These are phyloP conservation scores for Zeus faber DNA, from an alignment of 2,113 vertebrate genomes.

Conservation along the genomic window DNA sequence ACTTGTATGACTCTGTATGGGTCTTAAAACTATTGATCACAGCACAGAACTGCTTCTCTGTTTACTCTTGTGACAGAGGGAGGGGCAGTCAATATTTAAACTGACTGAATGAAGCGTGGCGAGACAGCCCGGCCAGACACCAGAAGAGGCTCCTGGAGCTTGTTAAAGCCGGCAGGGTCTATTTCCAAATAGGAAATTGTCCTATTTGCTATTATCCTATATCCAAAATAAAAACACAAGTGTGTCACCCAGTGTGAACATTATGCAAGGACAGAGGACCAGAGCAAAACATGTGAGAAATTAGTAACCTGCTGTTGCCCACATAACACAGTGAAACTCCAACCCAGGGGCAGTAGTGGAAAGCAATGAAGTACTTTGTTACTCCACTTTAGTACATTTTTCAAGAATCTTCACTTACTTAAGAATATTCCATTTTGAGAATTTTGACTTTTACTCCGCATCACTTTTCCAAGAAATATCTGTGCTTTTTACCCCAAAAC, in stretches of 20 bases:
- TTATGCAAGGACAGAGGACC: background rate
- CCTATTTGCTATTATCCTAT: too few species aligned
- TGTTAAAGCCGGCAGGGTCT: conserved; percentile 10
- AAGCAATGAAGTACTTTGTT: too few species aligned
- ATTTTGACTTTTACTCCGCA: too few species aligned
- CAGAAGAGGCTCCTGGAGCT: conserved; percentile 17
- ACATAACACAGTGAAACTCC: background rate
- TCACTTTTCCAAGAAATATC: too few species aligned
- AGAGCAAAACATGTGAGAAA: background rate
- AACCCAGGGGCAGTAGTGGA: background rate
- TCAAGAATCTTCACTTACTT: too few species aligned
- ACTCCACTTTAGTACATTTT: too few species aligned
- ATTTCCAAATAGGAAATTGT: conserved; percentile 6
- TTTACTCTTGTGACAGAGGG: conserved; percentile 21
- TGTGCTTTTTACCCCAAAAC: too few species aligned
- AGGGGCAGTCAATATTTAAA: conserved; percentile 43
- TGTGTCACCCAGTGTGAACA: conserved; percentile 5
- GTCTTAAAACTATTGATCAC: conserved; percentile 24
- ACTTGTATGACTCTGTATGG: background rate
- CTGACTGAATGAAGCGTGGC: conserved; percentile 1
- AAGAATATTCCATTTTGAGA: too few species aligned
- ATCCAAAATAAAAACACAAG: too few species aligned
- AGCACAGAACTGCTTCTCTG: conserved; percentile 8
- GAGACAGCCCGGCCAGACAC: conserved; percentile 5
- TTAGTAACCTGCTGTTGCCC: background rate